Evolutionary conservation across 2,888 invertebrate genomes (phyloP), one percentile per base, ranked within the genome.

Genomic region (Agrotis ipsilon): DNA sequence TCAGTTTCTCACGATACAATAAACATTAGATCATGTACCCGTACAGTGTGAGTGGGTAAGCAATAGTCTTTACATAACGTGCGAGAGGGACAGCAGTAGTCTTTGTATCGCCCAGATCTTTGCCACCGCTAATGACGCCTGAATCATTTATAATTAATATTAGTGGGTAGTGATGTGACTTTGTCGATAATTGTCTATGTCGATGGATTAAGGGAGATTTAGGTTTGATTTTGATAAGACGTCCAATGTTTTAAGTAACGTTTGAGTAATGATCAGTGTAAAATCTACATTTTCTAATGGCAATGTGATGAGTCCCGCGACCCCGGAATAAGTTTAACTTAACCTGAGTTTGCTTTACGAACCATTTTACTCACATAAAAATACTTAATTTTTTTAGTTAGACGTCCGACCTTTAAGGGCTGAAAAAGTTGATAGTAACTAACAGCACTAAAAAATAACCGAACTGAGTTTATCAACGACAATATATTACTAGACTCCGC

Each of bases 81-180:
- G 78, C 45, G 83, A 86, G 71, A 21, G 87, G 83, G 88, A 85
- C 43, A 51, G 75, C 64, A 27, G 66, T 39, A 72, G 66, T 72
- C 81, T 89, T 85, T 85, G 82, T 87, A 83, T 78, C 81, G 78
- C 74, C 71, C 80, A 87, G 85, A 83, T 89, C 81, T 84, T 83
- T 82, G 70, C 83, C 72, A 75, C 78, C 86, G 84, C 89, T 93
- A 93, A 93, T 93, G 93, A 93, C 84, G 91, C 86, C 88, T 78
- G 86, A 84, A 83, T 86, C 85, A 88, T 89, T 89, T 89, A 88
- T 89, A 87, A 87, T 84, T 88, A 87, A 86, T 84, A 83, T 87
- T 83, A 80, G 72, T 72, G 32, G 55, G 13, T 82, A 87, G 90
- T 78, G 89, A 60, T 87, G 87, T 43, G 39, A 11, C 3, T 13